Base-by-base conservation (phyloP, 2,797 vertebrate genomes). In the Acanthurus leucopareius region DNA sequence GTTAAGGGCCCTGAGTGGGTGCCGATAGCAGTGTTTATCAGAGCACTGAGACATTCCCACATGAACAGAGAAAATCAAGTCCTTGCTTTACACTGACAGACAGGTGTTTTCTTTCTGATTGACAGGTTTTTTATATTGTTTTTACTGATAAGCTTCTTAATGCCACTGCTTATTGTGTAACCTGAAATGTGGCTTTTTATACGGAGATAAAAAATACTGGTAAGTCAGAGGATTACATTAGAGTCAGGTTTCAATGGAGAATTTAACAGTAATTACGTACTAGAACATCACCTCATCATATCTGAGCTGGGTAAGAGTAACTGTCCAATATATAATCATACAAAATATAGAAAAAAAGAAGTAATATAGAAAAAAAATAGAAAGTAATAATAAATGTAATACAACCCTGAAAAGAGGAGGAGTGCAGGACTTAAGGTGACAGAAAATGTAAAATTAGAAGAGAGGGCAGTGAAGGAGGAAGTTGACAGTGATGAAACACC, bases 401-500 rank as follows among this genome's bases (percentile, higher is more conserved):
- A 48, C 35, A 70, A 58, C 14, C 64, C 65, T 78, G 69, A 68
- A 82, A 80, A 82, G 60, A 78, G 67, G 56, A 58, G 69, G 38
- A 57, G 62, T 20, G 28, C 35, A 32, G 66, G 42, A 78, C 71
- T 66, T 61, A 3, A 69, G 62, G 83, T 87, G 86, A 85, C 77
- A 79, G 77, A 20, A 63, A 86, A 73, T 79, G 68, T 62, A 76
- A 84, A 87, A 89, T 86, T 87, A 71, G 71, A 83, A 82, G 84
- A 80, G 74, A 86, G 88, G 90, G 75, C 87, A 89, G 66, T 80
- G 83, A 89, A 90, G 84, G 86, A 87, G 88, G 90, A 91, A 89
- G 84, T 28, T 92, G 92, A 92, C 91, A 91, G 88, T 94, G 92
- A 94, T 93, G 86, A 92, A 95, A 91, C 83, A 78, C 91, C 82